Percentiles rank a stretch among this genome's conserved stretches.
phyloP scores from a whole-genome alignment of 1,140 invertebrate genomes.

The Eulimnadia texana region DNA sequence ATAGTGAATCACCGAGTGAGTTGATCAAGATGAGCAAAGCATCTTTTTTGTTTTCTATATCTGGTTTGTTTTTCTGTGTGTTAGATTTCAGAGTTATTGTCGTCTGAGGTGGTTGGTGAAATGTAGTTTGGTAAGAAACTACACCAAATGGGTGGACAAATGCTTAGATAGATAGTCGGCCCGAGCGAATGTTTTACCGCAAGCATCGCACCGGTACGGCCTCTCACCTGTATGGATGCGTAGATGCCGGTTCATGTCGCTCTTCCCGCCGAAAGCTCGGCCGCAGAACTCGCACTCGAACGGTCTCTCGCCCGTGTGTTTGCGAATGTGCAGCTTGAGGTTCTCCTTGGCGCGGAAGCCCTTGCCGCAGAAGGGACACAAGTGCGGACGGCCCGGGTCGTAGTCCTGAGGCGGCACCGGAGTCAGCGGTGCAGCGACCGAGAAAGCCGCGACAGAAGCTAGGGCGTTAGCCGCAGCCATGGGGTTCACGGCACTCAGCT shows the following conservation, averaged over 20 bases:
- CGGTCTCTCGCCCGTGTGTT: conserved; percentile 72
- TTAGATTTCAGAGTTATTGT: neutral
- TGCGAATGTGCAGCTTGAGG: conserved; percentile 70
- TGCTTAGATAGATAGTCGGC: conserved; percentile 83
- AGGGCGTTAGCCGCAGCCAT: conserved; percentile 8
- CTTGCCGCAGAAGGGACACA: conserved; percentile 76
- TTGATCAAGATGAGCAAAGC: neutral
- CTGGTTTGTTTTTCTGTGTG: neutral
- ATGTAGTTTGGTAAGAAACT: no score
- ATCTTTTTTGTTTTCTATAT: neutral
- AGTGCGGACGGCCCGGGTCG: conserved; percentile 43
- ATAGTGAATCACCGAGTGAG: neutral
- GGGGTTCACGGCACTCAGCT: conserved; percentile 3
- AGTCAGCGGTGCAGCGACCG: neutral
- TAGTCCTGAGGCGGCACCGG: conserved; percentile 18
- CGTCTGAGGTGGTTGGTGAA: neutral
- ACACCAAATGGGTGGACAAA: conserved; percentile 56
- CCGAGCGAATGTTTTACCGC: conserved; percentile 75
- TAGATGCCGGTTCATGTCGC: conserved; percentile 66
- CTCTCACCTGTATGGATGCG: conserved; percentile 72
- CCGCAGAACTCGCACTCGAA: conserved; percentile 76
- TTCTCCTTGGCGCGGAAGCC: conserved; percentile 77
- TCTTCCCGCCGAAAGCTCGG: conserved; percentile 69
- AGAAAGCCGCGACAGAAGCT: neutral
- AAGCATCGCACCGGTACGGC: conserved; percentile 77